Base-by-base conservation (phyloP, 2,113 vertebrate species). In the Cephalopterus ornatus region DNA sequence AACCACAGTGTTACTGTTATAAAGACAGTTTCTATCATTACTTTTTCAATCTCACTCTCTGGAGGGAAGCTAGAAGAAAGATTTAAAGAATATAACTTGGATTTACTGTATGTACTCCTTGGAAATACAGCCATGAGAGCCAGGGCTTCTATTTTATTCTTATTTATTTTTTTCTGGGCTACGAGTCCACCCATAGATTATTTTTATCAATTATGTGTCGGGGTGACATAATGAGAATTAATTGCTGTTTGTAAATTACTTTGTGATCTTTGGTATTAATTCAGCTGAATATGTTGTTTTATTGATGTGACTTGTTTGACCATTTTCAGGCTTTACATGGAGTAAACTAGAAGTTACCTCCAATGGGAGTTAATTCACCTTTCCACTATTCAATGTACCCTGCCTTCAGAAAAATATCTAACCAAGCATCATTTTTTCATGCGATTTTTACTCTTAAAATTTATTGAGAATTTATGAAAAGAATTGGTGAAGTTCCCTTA, bases 41-140 rank as follows among this genome's bases (percentile, higher is more conserved):
- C 44, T 79, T 93, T 95, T 95, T 92, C 94, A 94, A 70, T 96
- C 66, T 89, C 15, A 6, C 72, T 97, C 93, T 96, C 96, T 93
- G 82, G 78, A 94, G 93, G 82, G 71, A 94, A 90, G 82, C 71
- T 83, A 90, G 82, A 92, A 95, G 85, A 95, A 96, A 94, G 75
- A 90, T 49, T 89, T 94, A 68, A 19, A 88, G 85, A 87, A 89
- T 59, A n/a, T 92, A 80, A 47, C 85, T 80, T 88, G 23, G 49
- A 77, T 80, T 82, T 78, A n/a, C 50, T 76, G 28, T 77, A 71
- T 55, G 42, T 75, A 89, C 30, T 62, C 24, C 9, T 92, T 78
- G 70, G 63, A 94, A 95, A 91, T 47, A 41, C 33, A 92, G 3
- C 52, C 35, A 35, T 23, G 50, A 93, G 26, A 89, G 7, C 14